Evolutionary conservation across 2,113 vertebrate species (phyloP), one percentile per base, ranked within the genome.

Genomic region (Ovis canadensis): DNA sequence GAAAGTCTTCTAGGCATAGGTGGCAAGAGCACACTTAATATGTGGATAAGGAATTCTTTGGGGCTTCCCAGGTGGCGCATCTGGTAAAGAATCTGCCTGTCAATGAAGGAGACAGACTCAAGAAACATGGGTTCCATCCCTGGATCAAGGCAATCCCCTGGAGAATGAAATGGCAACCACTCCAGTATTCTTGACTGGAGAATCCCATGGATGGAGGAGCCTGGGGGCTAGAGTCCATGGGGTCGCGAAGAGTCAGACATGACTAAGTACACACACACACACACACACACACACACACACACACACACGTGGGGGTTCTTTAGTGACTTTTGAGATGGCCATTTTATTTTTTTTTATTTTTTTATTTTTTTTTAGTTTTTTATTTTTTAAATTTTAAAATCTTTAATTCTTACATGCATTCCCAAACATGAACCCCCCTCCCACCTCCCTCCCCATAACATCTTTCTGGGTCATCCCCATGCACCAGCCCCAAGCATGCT

Each of bases 171-270:
- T 77, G 71, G 71, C 23, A 77, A 27, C 40, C 71, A 4, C 12
- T 77, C 23, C 71, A 77, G 71, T 43, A 77, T 14, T 77, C 71
- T 77, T 77, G 71, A 25, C 11, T 3, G 12, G 71, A 77, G 40
- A 74, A 15, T 77, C 71, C 71, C 71, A 43, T 77, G 40, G 71
- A 43, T 3, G 7, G 71, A 77, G 40, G 40, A 77, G 12, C 36
- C 71, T 77, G 71, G 23, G 12, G 21, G 36, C 36, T 8, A 43
- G 12, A 77, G 71, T 25, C 40, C 71, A 43, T 8, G 40, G 23
- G 23, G 71, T 77, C 0, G 0, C 0, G 3, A 25, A 43, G 40
- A 77, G 23, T 77, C 71, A 77, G 71, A 7, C 12, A 43, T 43
- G 40, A 43, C 40, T 77, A 14, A 7, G 6, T 14, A 12, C 6